Evolutionary conservation across 2,797 vertebrate genomes (phyloP).

Genomic region (Notolabrus celidotus): DNA sequence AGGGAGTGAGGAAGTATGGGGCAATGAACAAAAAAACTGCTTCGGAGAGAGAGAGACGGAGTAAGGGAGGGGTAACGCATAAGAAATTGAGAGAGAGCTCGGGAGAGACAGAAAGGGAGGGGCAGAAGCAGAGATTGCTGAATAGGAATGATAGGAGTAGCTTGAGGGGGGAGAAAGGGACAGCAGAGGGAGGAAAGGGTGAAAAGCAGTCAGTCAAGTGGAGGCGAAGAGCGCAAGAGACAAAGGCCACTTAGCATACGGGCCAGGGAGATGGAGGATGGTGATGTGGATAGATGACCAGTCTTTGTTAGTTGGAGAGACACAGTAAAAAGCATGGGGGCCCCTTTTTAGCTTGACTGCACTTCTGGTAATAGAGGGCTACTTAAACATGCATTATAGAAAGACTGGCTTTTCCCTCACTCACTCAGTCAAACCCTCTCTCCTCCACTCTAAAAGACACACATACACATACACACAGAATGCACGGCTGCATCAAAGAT

Average conservation of each 20-base stretch:
- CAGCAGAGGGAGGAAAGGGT: slow-evolving; percentile 80
- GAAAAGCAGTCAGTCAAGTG: slow-evolving; percentile 85
- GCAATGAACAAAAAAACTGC: slow-evolving; percentile 77
- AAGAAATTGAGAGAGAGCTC: slow-evolving; percentile 75
- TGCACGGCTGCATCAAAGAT: slow-evolving; percentile 81
- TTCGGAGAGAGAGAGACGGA: slow-evolving; percentile 56
- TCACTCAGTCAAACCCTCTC: slow-evolving; percentile 81
- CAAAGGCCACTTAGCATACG: slow-evolving; percentile 87
- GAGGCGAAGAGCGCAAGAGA: slow-evolving; percentile 83
- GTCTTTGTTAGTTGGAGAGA: slow-evolving; percentile 86
- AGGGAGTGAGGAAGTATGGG: slow-evolving; percentile 77
- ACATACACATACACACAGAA: slow-evolving; percentile 70
- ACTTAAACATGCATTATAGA: slow-evolving; percentile 87
- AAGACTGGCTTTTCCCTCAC: slow-evolving; percentile 83
- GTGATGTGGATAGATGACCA: slow-evolving; percentile 87
- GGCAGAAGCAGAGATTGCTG: slow-evolving; percentile 73
- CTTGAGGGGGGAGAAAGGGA: slow-evolving; percentile 64
- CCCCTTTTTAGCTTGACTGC: slow-evolving; percentile 85
- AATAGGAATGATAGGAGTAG: slow-evolving; percentile 79
- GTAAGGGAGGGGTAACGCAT: slow-evolving; percentile 75
- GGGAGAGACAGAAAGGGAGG: slow-evolving; percentile 74
- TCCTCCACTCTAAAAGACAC: slow-evolving; percentile 70
- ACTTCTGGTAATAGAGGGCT: slow-evolving; percentile 86
- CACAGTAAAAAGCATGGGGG: slow-evolving; percentile 83
- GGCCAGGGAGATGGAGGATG: slow-evolving; percentile 83